Evolutionary conservation across 2,888 invertebrate genomes (phyloP).

Genomic region (Chloromyia formosa): DNA sequence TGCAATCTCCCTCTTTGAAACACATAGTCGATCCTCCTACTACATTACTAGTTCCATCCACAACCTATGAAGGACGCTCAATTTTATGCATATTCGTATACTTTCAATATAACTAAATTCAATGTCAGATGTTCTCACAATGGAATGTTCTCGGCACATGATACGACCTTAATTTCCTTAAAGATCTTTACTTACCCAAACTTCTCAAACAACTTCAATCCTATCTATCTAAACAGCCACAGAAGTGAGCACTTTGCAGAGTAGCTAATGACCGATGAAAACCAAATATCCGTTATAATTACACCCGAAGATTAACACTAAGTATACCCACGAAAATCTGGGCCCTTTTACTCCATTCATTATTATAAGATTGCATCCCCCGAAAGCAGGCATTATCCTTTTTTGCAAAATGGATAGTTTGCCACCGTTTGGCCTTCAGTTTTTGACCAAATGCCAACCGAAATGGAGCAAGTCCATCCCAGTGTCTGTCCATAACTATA

Average conservation of each 20-base stretch:
- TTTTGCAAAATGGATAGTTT: conserved; percentile 27
- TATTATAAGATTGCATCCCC: conserved; percentile 21
- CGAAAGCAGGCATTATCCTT: conserved; percentile 20
- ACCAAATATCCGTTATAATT: conserved; percentile 37
- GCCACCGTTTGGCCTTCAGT: conserved; percentile 28
- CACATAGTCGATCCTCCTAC: too few relatives aligned
- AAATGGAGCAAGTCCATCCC: not conserved
- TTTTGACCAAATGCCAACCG: conserved; percentile 31
- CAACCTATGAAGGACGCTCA: too few relatives aligned
- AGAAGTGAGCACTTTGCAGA: not conserved
- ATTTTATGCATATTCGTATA: too few relatives aligned
- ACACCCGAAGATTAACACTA: conserved; percentile 30
- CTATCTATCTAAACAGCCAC: not conserved
- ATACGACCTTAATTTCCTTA: too few relatives aligned
- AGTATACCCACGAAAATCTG: conserved; percentile 14
- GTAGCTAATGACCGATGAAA: conserved; percentile 23
- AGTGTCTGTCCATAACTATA: conserved; percentile 5
- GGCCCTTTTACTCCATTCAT: not conserved
- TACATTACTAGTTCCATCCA: too few relatives aligned
- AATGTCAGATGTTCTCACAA: too few relatives aligned
- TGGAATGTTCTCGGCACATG: too few relatives aligned
- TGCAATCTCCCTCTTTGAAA: too few relatives aligned
- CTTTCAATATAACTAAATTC: too few relatives aligned
- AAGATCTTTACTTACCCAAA: too few relatives aligned
- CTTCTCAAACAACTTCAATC: too few relatives aligned